Evolutionary conservation across 2,113 vertebrate genomes (phyloP).

Genomic region (Protomyctophum bolini): DNA sequence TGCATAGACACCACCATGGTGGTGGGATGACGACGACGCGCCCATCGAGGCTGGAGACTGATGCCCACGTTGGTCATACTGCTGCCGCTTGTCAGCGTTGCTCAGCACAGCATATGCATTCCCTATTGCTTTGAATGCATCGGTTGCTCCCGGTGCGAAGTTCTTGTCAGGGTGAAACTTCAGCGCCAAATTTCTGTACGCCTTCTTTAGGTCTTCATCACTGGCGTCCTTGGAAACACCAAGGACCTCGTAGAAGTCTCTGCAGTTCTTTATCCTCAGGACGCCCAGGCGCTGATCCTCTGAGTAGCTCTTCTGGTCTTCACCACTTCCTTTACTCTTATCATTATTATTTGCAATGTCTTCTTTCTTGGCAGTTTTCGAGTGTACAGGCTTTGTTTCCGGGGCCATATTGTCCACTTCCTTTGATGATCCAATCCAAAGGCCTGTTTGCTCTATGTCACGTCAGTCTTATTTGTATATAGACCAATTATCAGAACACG

Average conservation of each 20-base stretch:
- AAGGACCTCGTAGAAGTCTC: conserved; percentile 94
- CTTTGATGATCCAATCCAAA: too few relatives aligned
- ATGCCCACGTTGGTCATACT: conserved; percentile 93
- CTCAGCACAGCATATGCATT: conserved; percentile 97
- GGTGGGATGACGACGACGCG: conserved; percentile 54
- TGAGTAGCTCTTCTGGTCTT: conserved; percentile 84
- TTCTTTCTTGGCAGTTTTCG: conserved; percentile 77
- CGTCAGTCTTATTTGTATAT: too few relatives aligned
- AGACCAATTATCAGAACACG: too few relatives aligned
- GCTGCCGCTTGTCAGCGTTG: conserved; percentile 91
- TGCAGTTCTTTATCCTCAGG: conserved; percentile 92
- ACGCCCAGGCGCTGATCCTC: conserved; percentile 91
- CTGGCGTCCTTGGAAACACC: conserved; percentile 85
- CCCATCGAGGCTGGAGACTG: conserved; percentile 49
- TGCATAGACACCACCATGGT: too few relatives aligned
- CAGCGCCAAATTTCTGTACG: conserved; percentile 90
- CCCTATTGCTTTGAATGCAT: conserved; percentile 97
- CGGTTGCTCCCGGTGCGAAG: conserved; percentile 92
- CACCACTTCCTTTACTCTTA: conserved; percentile 19
- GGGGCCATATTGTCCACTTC: conserved; percentile 27
- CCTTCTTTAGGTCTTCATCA: conserved; percentile 93
- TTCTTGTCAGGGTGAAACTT: conserved; percentile 97
- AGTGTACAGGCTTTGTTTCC: conserved; percentile 71
- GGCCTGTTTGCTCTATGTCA: too few relatives aligned
- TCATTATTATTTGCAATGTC: conserved; percentile 56